Evolutionary conservation across 2,888 invertebrate genomes (phyloP).

Genomic region (Synanthedon andrenaeformis): DNA sequence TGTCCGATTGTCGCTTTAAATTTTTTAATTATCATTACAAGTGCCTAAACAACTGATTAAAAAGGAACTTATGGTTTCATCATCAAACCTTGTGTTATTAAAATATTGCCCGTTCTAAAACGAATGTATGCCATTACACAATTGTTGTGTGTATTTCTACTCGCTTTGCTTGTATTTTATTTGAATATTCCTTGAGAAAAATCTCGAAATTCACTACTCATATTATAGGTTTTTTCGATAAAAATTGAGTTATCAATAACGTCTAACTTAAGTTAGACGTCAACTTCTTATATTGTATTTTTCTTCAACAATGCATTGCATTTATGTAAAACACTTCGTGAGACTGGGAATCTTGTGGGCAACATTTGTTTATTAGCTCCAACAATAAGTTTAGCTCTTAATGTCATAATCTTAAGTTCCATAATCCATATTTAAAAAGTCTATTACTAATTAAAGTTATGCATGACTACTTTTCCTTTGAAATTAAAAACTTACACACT

Average conservation of each 20-base stretch:
- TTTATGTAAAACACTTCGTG: constrained; percentile 38
- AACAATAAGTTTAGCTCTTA: not conserved
- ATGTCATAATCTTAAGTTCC: constrained; percentile 4
- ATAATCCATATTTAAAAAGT: constrained; percentile 10
- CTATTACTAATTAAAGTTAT: constrained; percentile 5
- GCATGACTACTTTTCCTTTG: constrained; percentile 8
- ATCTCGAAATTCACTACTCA: not conserved
- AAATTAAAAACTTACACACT: constrained; percentile 8
- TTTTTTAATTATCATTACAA: too few relatives aligned
- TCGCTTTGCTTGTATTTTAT: not conserved
- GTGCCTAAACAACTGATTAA: too few relatives aligned
- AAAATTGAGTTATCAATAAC: not conserved
- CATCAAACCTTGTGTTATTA: not conserved
- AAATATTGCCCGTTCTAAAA: not conserved
- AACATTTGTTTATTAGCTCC: not conserved
- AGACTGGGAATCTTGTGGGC: constrained; percentile 29
- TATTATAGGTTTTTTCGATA: not conserved
- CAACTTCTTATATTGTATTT: constrained; percentile 6
- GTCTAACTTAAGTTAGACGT: not conserved
- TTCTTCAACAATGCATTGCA: constrained; percentile 35
- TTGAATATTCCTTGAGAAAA: not conserved
- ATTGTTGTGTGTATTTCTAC: not conserved
- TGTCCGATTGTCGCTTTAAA: too few relatives aligned
- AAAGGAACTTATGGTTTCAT: too few relatives aligned
- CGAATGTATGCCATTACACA: not conserved